Evolutionary conservation across 1,140 invertebrate genomes (phyloP), one percentile per base, ranked within the genome.

Genomic region (Nephila pilipes): DNA sequence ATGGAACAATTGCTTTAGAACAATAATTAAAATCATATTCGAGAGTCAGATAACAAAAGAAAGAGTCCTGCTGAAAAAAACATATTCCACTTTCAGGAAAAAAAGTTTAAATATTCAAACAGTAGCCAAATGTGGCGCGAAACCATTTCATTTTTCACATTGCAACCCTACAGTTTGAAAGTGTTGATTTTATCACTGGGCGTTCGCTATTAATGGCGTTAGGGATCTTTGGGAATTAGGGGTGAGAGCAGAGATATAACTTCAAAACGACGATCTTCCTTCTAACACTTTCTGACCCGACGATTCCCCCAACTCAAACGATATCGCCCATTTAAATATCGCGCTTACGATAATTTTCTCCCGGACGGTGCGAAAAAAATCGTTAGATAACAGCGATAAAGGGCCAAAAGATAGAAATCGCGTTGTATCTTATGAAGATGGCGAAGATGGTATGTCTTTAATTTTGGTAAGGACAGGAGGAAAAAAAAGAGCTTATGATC

Each of bases 241-340:
- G 91, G 91, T 87, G 83, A 92, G 85, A 85, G 57, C 63, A 46
- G 32, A 85, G 90, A 92, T 92, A 92, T 85, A 92, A 92, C 90
- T 92, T 80, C 60, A 69, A 79, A 92, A 87, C 91, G 91, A 92
- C 83, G 81, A 81, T 58, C 80, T 80, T 36, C 89, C 60, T n/a
- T 63, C 89, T 81, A 91, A 83, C 91, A 87, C 65, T 92, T 92
- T 92, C 81, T 87, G 83, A 79, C 90, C 58, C 91, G 60, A 63
- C 46, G 57, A 54, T 54, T 25, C 25, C 63, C 60, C 58, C 81
- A 81, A 65, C n/a, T 25, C 63, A 63, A 91, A 93, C 85, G 83
- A 93, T 93, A 93, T 93, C 91, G 85, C 60, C 85, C 91, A 93
- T 93, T 93, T 93, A 87, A 93, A 93, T 93, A 93, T 93, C 91